Base-by-base conservation (phyloP, 2,888 invertebrate genomes). In the Amiota mariae region DNA sequence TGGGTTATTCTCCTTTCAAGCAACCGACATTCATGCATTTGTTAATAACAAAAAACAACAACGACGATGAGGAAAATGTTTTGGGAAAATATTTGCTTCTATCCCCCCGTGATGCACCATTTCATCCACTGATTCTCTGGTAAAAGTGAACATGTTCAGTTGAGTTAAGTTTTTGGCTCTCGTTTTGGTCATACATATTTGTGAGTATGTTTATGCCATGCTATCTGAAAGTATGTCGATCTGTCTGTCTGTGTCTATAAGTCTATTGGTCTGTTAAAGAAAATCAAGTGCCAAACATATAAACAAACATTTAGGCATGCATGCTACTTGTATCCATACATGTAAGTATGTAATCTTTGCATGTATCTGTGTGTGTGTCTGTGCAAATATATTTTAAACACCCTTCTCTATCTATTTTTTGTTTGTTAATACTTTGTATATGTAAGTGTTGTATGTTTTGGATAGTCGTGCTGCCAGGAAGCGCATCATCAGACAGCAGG, bases 381-480 rank as follows among this genome's bases (percentile, higher is more conserved):
- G 84, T 79, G 78, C 80, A 76, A 82, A 85, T 85, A 85, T 85
- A 79, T 76, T 78, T 81, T 79, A 77, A 85, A 82, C 84, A 85
- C 82, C 82, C 84, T 66, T 66, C 20, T 24, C 13, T 36, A 36
- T 36, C 36, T 36, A 36, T 36, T 36, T 36, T 36, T 36, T 36
- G 3, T 36, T 36, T 4, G 36, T 36, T 36, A 36, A 36, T 36
- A 8, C 15, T 2, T 24, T 24, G 24, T 24, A 24, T n/a, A n/a
- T n/a, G n/a, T n/a, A n/a, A n/a, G 49, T 56, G 46, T 56, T 63
- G 54, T 13, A 48, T 18, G 10, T 59, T 59, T 24, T 47, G 18
- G 10, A n/a, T 59, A 47, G 59, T 59, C 70, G 70, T 70, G 57
- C 59, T 57, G 70, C 70, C 36, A 57, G 57, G 46, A 54, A 57